Base-by-base conservation (phyloP, 1,140 invertebrate species). In the Dreissena rostriformis region DNA sequence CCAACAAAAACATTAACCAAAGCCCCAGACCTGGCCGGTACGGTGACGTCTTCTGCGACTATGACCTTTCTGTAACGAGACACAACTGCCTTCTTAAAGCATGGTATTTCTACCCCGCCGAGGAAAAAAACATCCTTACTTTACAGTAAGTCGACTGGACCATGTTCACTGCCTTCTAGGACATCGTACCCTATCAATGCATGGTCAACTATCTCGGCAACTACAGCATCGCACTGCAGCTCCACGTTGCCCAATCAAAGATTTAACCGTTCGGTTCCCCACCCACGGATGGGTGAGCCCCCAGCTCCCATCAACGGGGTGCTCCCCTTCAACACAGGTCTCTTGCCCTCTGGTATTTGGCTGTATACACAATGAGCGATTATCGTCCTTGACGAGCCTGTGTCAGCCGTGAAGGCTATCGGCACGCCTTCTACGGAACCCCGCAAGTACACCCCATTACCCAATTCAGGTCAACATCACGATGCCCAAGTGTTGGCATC, bases 1-100 rank as follows among this genome's bases (percentile, higher is more conserved):
- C 53, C 71, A 8, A 73, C 39, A 15, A 73, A 53, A n/a, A 51
- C 29, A 53, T 73, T 51, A 26, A 73, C 51, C 6, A 73, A 29
- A 11, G 39, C 71, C 53, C 53, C 71, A 8, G 39, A 51, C 14
- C 24, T 14, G 10, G 39, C 71, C 11, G 71, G 71, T 6, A 73
- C 51, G 15, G 17, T 39, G 12, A n/a, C 29, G 39, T 73, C 12
- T 12, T 73, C 71, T 14, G 71, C 71, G 17, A 51, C 19, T 26
- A n/a, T 73, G 49, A 73, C 71, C 51, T 22, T 73, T 24, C 71
- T 29, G 4, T 14, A 19, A 12, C 22, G 10, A 51, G 17, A 5
- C 6, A 5, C n/a, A 4, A 10, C 53, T 29, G 28, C 10, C 7
- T 24, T 39, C 22, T 73, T 28, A 53, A 73, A 24, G 39, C 71